These are phyloP conservation scores for Ammodytes dubius DNA, from an alignment of 2,113 vertebrate species.

Conservation along the genomic window DNA sequence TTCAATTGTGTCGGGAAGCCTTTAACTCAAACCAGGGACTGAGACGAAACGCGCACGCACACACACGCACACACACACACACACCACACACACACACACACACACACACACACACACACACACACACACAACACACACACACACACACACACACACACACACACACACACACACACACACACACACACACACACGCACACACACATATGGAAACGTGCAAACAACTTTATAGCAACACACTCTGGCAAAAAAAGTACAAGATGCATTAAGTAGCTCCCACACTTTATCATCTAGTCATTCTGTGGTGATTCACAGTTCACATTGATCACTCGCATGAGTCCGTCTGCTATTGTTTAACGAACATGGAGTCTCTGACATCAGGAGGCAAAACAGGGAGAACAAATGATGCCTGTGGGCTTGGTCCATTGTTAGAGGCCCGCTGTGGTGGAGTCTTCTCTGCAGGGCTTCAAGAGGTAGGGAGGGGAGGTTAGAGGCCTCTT, in stretches of 20 bases:
- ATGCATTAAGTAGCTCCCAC: conserved; percentile 20
- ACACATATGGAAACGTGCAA: conserved; percentile 23
- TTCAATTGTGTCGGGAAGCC: conserved; percentile 69
- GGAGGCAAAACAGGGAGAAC: conserved; percentile 14
- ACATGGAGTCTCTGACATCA: conserved; percentile 5
- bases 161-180: conserved; percentile 14
- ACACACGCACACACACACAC: conserved; percentile 13
- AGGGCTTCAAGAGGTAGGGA: background rate
- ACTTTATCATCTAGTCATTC: conserved; percentile 45
- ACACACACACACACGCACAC: conserved; percentile 27
- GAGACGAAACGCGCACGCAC: conserved; percentile 12
- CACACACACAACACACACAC: conserved; percentile 4
- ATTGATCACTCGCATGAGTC: conserved; percentile 13
- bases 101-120: conserved; percentile 36
- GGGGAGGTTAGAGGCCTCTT: background rate
- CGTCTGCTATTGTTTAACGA: conserved; percentile 35
- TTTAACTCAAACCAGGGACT: conserved; percentile 72
- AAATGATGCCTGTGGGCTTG: background rate
- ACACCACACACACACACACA: conserved; percentile 6
- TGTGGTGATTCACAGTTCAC: conserved; percentile 35
- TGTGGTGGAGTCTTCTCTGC: conserved; percentile 22
- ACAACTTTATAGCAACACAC: conserved; percentile 15
- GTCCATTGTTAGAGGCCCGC: conserved; percentile 9
- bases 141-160: conserved; percentile 4
- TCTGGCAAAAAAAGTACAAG: conserved; percentile 22